Percentiles rank a stretch among this genome's conserved stretches.
These are phyloP conservation scores for Tiliacea citrago DNA, from an alignment of 2,888 invertebrate species.

Conservation along the genomic window DNA sequence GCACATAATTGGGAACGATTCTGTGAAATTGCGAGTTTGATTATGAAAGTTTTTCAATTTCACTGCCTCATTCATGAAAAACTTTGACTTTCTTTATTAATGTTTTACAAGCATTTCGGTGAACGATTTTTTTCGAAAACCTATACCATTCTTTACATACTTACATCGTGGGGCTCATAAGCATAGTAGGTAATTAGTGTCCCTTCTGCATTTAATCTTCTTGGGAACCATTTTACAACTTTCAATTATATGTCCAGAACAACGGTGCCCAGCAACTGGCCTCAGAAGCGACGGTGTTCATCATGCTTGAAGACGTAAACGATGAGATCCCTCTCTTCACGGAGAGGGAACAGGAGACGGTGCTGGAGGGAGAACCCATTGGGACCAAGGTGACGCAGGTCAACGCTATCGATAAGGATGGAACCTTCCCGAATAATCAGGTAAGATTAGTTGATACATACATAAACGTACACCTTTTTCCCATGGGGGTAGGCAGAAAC, in stretches of 20 bases:
- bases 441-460: slow-evolving; percentile 84
- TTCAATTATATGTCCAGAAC: slow-evolving; percentile 91
- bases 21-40: slow-evolving; percentile 33
- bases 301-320: slow-evolving; percentile 98
- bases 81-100: not conserved
- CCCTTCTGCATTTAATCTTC: not conserved
- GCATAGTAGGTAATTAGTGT: not conserved
- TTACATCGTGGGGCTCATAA: not conserved
- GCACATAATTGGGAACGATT: slow-evolving; percentile 42
- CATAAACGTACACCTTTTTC: no score
- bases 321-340: slow-evolving; percentile 99
- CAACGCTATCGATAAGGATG: slow-evolving; percentile 98
- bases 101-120: not conserved
- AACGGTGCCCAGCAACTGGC: slow-evolving; percentile 98
- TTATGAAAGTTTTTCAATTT: slow-evolving; percentile 44
- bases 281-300: slow-evolving; percentile 98
- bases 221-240: not conserved
- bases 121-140: not conserved
- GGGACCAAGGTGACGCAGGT: slow-evolving; percentile 99
- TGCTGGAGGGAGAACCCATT: slow-evolving; percentile 98
- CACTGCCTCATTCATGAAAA: not conserved
- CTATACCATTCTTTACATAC: not conserved
- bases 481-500: no score
- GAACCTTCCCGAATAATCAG: slow-evolving; percentile 98
- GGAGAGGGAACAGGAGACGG: slow-evolving; percentile 98